Base-by-base conservation (phyloP, 2,888 invertebrate species). In the Dicyrtomina minuta region DNA sequence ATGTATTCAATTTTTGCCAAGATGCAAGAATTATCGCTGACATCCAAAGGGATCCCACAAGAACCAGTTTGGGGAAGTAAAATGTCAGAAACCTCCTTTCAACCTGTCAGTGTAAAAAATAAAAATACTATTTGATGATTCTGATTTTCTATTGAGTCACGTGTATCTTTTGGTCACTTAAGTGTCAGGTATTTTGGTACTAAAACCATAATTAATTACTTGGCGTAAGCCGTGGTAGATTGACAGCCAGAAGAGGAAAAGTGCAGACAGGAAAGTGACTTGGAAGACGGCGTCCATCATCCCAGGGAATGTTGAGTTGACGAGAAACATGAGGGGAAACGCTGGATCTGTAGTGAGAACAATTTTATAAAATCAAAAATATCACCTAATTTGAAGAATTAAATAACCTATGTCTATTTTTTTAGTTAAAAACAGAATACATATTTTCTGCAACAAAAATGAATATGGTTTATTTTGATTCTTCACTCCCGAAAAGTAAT, bases 181-280 rank as follows among this genome's bases (percentile, higher is more conserved):
- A n/a, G n/a, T n/a, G n/a, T n/a, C n/a, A n/a, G n/a, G n/a, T n/a
- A n/a, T n/a, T n/a, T n/a, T n/a, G n/a, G n/a, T n/a, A n/a, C n/a
- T n/a, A n/a, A n/a, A n/a, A n/a, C n/a, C n/a, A n/a, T n/a, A n/a
- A n/a, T n/a, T n/a, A 27, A 56, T 66, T 72, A 77, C 93, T 88
- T 93, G 93, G 80, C 97, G 85, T 43, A 97, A 84, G 1, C 96
- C 97, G 81, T 98, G 97, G 83, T 96, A 97, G 76, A 95, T 89
- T 77, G 94, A 93, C 17, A 98, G 86, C 96, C 97, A 97, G 79
- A 96, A 96, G 80, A 97, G 85, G 76, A 97, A 85, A 70, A 98
- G 85, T 5, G 89, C 89, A 76, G 90, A 90, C 0, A 97, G 85
- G 82, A 97, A 97, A 1, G 92, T 89, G 0, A 92, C 91, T 83